Evolutionary conservation across 2,888 invertebrate genomes (phyloP).

Genomic region (Drosophila parthenogenetica): DNA sequence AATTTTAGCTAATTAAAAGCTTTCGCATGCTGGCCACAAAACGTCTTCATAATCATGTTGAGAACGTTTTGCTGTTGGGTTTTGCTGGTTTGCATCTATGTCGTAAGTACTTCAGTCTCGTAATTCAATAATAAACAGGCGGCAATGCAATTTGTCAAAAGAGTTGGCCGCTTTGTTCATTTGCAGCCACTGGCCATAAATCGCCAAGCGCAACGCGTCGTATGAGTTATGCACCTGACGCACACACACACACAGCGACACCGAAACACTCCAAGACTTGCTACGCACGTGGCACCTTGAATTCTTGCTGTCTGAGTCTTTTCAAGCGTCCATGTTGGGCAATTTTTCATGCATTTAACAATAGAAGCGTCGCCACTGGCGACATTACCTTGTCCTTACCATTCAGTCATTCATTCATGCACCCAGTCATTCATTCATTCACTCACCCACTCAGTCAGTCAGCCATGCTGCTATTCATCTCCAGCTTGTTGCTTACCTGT

Average conservation of each 20-base stretch:
- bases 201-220: conserved; percentile 59
- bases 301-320: conserved; percentile 12
- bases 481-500: conserved; percentile 24
- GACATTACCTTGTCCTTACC: conserved; percentile 42
- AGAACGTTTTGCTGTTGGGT: too few species aligned
- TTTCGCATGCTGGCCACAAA: conserved; percentile 43
- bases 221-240: conserved; percentile 72
- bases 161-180: conserved; percentile 70
- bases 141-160: conserved; percentile 74
- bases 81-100: neutral
- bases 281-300: conserved; percentile 12
- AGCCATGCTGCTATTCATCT: conserved; percentile 28
- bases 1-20: conserved; percentile 52
- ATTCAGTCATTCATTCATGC: conserved; percentile 10
- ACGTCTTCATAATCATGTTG: conserved; percentile 25
- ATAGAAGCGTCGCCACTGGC: conserved; percentile 53
- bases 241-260: conserved; percentile 10
- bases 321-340: conserved; percentile 60
- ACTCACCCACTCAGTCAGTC: conserved; percentile 10
- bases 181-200: conserved; percentile 72
- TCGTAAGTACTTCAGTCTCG: conserved; percentile 9
- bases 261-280: conserved; percentile 23
- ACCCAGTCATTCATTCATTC: neutral
- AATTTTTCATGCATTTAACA: conserved; percentile 79
- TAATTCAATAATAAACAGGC: conserved; percentile 75